A percentile compares a stretch with the other conserved stretches of the same genome.
Evolutionary conservation across 2,797 vertebrate genomes (phyloP).

Genomic region (Notoglanidium macrostoma): DNA sequence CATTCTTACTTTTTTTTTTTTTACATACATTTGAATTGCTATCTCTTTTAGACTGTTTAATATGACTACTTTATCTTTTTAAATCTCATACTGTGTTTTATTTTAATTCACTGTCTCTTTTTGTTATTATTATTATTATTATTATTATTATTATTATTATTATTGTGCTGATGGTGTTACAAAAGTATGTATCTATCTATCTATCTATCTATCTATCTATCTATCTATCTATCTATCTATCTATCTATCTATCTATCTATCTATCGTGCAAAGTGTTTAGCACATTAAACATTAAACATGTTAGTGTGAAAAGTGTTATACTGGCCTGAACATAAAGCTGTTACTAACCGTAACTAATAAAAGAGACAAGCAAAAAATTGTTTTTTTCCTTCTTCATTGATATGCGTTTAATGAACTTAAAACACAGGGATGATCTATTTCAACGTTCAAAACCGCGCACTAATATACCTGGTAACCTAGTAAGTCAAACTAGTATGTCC

Average conservation of each 20-base stretch:
- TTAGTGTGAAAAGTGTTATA: not conserved
- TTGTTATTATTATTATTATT: not conserved
- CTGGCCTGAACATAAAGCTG: not conserved
- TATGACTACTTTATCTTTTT: not conserved
- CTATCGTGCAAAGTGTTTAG: too few species aligned
- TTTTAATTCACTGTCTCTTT: not conserved
- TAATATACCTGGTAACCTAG: not conserved
- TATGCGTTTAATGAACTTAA: not conserved
- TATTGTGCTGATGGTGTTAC: not conserved
- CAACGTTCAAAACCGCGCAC: not conserved
- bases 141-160: not conserved
- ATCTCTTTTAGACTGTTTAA: not conserved
- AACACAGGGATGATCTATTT: not conserved
- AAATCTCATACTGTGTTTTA: not conserved
- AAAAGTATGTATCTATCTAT: not conserved
- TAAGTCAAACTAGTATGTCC: not conserved
- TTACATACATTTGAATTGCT: not conserved
- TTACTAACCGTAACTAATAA: not conserved
- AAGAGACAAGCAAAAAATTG: not conserved
- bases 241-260: too few species aligned
- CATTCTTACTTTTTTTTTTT: not conserved
- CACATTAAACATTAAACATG: not conserved
- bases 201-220: not conserved
- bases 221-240: too few species aligned
- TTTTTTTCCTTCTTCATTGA: too few species aligned